Conservation (phyloP, 2,113 vertebrate genomes). For the Neogale vison region DNA sequence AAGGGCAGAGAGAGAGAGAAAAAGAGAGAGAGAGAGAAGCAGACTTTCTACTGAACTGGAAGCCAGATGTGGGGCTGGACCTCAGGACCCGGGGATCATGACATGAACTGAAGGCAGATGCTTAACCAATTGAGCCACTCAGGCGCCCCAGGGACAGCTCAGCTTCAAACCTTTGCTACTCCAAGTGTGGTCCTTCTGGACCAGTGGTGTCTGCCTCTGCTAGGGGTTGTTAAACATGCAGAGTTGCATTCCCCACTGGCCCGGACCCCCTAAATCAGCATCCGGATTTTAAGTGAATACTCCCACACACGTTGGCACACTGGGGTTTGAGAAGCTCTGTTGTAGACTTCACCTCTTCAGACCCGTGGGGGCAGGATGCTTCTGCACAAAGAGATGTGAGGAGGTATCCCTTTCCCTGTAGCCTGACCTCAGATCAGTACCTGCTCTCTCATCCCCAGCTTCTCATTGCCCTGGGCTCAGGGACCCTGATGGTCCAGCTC, state of each 20-base stretch:
- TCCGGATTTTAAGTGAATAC: neutral
- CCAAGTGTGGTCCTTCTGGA: neutral
- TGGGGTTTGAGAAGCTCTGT: neutral
- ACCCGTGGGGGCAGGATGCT: neutral
- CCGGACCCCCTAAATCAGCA: neutral
- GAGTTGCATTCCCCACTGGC: neutral
- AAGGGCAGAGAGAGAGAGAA: no score
- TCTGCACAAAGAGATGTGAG: neutral
- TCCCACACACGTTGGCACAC: accelerated
- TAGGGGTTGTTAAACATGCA: neutral
- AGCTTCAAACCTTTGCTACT: neutral
- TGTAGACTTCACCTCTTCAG: neutral
- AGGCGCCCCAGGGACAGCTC: no score
- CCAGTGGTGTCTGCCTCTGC: neutral
- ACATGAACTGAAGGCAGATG: no score
- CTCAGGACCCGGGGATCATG: neutral
- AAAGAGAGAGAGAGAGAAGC: no score
- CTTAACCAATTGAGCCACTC: neutral
- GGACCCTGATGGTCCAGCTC: neutral
- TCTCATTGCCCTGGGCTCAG: neutral
- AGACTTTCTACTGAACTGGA: neutral
- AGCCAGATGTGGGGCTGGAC: neutral
- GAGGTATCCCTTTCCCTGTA: neutral
- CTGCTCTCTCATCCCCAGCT: neutral
- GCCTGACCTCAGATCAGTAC: no score